phyloP scores from a whole-genome alignment of 2,113 vertebrate genomes.

The Ailuropoda melanoleuca region DNA sequence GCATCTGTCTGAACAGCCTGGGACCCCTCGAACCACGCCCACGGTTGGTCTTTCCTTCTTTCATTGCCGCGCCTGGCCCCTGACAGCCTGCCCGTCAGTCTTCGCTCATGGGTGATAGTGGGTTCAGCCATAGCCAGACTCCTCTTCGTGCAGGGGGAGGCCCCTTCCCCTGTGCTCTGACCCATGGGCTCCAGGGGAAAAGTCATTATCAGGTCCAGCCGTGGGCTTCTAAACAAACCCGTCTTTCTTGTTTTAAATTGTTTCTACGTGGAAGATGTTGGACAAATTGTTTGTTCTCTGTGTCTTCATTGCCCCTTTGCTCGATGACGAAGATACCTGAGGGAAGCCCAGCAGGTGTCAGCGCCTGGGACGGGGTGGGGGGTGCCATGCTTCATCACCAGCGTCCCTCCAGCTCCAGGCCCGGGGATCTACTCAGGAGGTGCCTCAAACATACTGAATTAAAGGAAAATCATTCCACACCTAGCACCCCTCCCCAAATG shows the following conservation, averaged over 20 bases:
- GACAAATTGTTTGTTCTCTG: background rate
- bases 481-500: background rate
- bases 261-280: background rate
- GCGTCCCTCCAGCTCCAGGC: background rate
- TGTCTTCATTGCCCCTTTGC: background rate
- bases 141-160: background rate
- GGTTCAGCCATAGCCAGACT: background rate
- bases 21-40: background rate
- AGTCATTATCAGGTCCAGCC: no score
- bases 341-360: background rate
- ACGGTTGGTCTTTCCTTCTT: background rate
- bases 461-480: background rate
- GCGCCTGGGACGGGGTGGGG: background rate
- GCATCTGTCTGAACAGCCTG: background rate
- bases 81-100: background rate
- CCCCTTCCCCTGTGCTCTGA: background rate
- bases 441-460: background rate
- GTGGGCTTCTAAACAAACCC: background rate
- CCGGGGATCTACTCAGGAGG: background rate
- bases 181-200: background rate
- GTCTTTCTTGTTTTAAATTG: background rate
- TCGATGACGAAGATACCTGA: background rate
- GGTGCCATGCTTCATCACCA: rapidly evolving
- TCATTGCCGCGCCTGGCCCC: no score
- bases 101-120: rapidly evolving